These are phyloP conservation scores for Meda fulgida DNA, from an alignment of 2,797 vertebrate genomes.

Conservation along the genomic window DNA sequence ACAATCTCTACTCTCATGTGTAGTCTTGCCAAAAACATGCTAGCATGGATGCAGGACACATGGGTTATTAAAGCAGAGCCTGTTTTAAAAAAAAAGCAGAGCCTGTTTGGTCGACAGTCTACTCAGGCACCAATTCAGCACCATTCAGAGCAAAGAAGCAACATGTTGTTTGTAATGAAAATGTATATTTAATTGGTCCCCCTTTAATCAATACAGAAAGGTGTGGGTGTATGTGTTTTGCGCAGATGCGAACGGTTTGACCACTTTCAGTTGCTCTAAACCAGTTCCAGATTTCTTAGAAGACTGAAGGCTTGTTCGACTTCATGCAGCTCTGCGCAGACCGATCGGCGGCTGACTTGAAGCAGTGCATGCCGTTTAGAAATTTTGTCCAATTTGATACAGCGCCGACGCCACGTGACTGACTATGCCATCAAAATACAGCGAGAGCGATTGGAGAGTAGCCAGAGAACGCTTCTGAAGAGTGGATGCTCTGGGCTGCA, in stretches of 20 bases:
- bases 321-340: too few species aligned
- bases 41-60: constrained; percentile 73
- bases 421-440: too few species aligned
- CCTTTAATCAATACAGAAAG: constrained; percentile 31
- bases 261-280: constrained; percentile 59
- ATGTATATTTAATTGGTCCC: constrained; percentile 45
- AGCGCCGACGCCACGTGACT: too few species aligned
- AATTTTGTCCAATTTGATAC: too few species aligned
- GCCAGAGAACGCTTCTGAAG: too few species aligned
- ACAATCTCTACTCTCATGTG: constrained; percentile 76
- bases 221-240: constrained; percentile 45
- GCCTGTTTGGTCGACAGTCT: constrained; percentile 72
- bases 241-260: constrained; percentile 49
- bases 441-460: too few species aligned
- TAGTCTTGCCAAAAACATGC: constrained; percentile 79
- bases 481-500: too few species aligned
- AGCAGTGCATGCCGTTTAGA: too few species aligned
- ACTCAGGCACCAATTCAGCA: constrained; percentile 76
- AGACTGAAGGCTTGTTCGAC: too few species aligned
- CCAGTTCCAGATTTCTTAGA: constrained; percentile 59
- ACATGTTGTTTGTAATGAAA: constrained; percentile 35
- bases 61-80: constrained; percentile 74
- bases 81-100: constrained; percentile 72
- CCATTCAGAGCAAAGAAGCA: constrained; percentile 67
- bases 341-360: too few species aligned